phyloP scores from a whole-genome alignment of 2,797 vertebrate species.

The Bradypodion pumilum region DNA sequence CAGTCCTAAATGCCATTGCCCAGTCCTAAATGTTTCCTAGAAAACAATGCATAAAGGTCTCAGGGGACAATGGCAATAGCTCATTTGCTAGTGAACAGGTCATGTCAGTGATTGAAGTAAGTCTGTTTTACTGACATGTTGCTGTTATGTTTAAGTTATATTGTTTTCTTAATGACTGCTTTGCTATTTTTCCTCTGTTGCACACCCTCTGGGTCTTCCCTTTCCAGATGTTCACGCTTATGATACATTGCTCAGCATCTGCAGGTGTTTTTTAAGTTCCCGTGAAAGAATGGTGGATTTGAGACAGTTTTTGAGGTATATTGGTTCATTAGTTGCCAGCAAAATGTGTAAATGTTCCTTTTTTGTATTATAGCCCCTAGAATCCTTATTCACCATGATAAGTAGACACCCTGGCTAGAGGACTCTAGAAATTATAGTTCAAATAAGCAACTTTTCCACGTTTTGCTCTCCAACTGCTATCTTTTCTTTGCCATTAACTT shows the following conservation, averaged over 20 bases:
- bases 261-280: background rate
- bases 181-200: background rate
- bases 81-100: background rate
- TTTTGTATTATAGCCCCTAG: background rate
- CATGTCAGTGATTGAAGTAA: background rate
- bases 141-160: background rate
- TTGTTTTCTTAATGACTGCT: background rate
- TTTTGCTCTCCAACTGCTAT: background rate
- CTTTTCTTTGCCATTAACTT: background rate
- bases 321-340: background rate
- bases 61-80: no score
- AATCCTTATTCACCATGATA: background rate
- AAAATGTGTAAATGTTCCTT: background rate
- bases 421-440: no score
- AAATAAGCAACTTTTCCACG: no score
- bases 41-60: background rate
- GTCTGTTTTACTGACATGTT: background rate
- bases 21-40: background rate
- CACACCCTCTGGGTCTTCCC: background rate
- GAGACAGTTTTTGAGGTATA: background rate
- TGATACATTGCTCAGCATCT: background rate
- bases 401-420: background rate
- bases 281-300: background rate
- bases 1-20: background rate
- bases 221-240: background rate